Evolutionary conservation across 2,888 invertebrate species (phyloP), one percentile per base, ranked within the genome.

Genomic region (Phyto melanocephala): DNA sequence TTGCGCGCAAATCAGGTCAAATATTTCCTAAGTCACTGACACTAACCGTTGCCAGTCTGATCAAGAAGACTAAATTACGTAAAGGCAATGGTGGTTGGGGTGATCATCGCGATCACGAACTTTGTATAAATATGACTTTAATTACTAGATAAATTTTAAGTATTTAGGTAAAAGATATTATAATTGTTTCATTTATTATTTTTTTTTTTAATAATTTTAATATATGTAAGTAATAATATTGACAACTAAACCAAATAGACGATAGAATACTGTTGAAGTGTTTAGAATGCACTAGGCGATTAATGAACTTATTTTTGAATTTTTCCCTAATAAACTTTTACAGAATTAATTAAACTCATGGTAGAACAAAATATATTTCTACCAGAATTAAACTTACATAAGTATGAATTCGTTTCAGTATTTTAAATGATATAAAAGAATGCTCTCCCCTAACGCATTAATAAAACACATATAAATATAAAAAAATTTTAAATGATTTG

Each of bases 11-110:
- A 33, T 89, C 91, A 5, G 90, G 90, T 62, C 94, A 95, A 90
- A 91, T 96, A 85, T 96, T 93, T 89, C 96, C 96, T 0, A 92
- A 93, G 42, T 93, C 95, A 74, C 92, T 96, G 70, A 94, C 93
- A 52, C 90, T 95, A 63, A 94, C 94, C 1, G 93, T 94, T 78
- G 93, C 94, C 47, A 94, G 94, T 11, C 92, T 95, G 7, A 93
- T 94, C 0, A 94, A 95, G 85, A 96, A 95, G 85, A 93, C 94
- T 0, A 95, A 95, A 87, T 91, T 96, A 3, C 93, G 95, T 8
- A 97, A 97, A 90, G 97, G 97, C 0, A 99, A 99, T 89, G 99
- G 99, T 0, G 99, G 99, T 0, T 99, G 99, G 99, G 98, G 98
- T 7, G 99, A 99, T 89, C 89, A 93, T 11, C 87, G 98, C 81